Percentiles rank a stretch among this genome's conserved stretches.
phyloP scores from a whole-genome alignment of 1,140 invertebrate genomes.

The Araneus ventricosus region DNA sequence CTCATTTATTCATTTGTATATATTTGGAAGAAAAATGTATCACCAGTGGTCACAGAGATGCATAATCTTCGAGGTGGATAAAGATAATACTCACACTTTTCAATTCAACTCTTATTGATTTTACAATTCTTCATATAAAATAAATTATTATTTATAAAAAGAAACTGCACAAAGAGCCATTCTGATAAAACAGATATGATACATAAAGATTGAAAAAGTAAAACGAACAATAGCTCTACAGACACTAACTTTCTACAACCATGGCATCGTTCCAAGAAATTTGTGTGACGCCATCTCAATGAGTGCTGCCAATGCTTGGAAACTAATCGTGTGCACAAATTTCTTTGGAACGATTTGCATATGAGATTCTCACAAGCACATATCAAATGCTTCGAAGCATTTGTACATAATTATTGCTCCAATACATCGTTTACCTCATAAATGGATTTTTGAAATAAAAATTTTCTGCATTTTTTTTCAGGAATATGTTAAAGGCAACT shows the following conservation, averaged over 20 bases:
- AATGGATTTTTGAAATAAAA: constrained; percentile 9
- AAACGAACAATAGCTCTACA: constrained; percentile 12
- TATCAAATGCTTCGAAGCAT: background rate
- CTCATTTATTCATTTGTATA: constrained; percentile 47
- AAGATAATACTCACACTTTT: constrained; percentile 44
- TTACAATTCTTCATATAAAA: constrained; percentile 62
- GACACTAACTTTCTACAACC: constrained; percentile 17
- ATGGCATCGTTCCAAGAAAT: background rate
- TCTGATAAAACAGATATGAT: constrained; percentile 50
- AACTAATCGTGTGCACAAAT: background rate
- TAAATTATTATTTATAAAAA: constrained; percentile 62
- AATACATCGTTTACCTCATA: background rate
- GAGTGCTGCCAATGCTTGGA: background rate
- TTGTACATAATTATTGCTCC: no score
- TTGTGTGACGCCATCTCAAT: background rate
- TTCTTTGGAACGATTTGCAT: background rate
- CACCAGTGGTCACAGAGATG: constrained; percentile 59
- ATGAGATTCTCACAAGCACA: background rate
- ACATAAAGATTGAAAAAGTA: constrained; percentile 24
- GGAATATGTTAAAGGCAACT: no score
- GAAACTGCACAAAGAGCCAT: background rate
- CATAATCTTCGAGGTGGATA: constrained; percentile 43
- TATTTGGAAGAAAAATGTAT: constrained; percentile 65
- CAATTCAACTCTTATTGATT: background rate
- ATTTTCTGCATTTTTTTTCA: no score